A percentile compares a stretch with the other conserved stretches of the same genome.
Evolutionary conservation across 1,140 invertebrate genomes (phyloP).

Genomic region (Leptopilina boulardi): DNA sequence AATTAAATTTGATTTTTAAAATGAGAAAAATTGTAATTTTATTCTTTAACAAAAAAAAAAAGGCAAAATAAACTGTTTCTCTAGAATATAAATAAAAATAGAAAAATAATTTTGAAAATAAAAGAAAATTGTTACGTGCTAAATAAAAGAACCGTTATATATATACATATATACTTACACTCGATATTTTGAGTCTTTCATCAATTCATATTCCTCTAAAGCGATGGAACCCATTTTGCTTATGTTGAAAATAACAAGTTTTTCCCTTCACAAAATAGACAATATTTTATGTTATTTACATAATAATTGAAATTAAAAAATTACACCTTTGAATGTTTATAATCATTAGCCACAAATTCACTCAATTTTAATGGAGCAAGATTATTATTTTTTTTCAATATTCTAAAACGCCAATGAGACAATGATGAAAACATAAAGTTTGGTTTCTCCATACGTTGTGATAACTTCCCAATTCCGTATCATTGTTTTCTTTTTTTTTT

Average conservation of each 20-base stretch:
- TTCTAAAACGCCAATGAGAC: neutral
- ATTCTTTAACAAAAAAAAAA: constrained; percentile 10
- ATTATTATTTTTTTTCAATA: no score
- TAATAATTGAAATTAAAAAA: neutral
- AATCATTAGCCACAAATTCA: neutral
- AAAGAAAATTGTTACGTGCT: no score
- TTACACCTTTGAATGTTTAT: neutral
- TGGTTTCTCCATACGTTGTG: constrained; percentile 1
- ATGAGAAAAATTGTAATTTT: no score
- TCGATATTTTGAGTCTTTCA: constrained; percentile 87
- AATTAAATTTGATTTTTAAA: no score
- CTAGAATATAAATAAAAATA: no score
- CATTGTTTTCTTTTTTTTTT: neutral
- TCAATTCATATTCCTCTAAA: constrained; percentile 83
- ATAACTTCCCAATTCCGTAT: neutral
- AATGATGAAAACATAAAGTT: neutral
- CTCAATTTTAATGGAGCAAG: neutral
- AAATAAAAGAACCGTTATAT: constrained; percentile 33
- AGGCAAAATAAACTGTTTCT: constrained; percentile 14
- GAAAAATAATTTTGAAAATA: no score
- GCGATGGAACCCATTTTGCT: constrained; percentile 74
- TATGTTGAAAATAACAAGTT: neutral
- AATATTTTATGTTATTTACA: constrained; percentile 2
- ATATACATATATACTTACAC: constrained; percentile 75
- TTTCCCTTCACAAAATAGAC: neutral